Evolutionary conservation across 2,113 vertebrate species (phyloP).

Genomic region (Setophaga petechia): DNA sequence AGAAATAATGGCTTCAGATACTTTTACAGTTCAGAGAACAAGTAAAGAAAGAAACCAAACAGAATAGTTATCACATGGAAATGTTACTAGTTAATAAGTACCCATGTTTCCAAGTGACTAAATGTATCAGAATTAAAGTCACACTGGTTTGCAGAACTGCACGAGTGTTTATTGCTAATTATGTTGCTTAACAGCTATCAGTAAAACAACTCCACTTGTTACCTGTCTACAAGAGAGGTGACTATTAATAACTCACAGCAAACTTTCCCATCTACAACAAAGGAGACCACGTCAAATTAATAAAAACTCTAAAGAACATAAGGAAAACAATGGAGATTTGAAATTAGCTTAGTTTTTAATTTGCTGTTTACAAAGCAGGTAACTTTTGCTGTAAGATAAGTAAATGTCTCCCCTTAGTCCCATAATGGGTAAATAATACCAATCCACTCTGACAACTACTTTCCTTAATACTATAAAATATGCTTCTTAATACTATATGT

Average conservation of each 20-base stretch:
- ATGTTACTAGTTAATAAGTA: constrained; percentile 57
- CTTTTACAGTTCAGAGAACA: constrained; percentile 59
- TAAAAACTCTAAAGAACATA: background rate
- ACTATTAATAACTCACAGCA: background rate
- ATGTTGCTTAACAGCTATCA: constrained; percentile 9
- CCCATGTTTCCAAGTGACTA: constrained; percentile 39
- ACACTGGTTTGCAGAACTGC: background rate
- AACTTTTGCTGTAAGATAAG: background rate
- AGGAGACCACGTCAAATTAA: background rate
- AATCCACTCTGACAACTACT: background rate
- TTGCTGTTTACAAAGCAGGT: background rate
- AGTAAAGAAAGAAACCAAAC: constrained; percentile 48
- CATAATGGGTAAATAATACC: background rate
- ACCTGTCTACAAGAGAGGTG: background rate
- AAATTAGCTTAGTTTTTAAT: background rate
- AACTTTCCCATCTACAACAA: background rate
- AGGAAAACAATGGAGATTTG: background rate
- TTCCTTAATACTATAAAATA: background rate
- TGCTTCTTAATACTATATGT: background rate
- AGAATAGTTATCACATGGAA: constrained; percentile 30
- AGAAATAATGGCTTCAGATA: constrained; percentile 51
- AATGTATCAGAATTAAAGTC: constrained; percentile 33
- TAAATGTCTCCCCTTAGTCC: background rate
- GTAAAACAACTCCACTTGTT: background rate
- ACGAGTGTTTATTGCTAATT: constrained; percentile 6